Conservation (phyloP, 2,113 vertebrate genomes). For the Aramus guarauna region DNA sequence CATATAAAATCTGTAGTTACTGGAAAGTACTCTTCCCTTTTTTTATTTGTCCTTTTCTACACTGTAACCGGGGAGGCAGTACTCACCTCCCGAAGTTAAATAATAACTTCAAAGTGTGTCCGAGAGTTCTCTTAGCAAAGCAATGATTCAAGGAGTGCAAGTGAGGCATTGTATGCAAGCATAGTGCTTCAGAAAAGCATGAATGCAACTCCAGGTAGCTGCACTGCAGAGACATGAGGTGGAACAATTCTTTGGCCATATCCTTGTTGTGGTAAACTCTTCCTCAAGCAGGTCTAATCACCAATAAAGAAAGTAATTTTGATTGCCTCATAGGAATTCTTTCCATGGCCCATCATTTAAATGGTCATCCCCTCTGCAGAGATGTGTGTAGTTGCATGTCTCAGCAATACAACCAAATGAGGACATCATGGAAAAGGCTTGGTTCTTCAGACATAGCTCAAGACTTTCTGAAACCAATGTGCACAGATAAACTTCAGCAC, state of each 20-base stretch:
- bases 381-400: background rate
- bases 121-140: background rate
- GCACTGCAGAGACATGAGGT: background rate
- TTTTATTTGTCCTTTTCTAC: background rate
- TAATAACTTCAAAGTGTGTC: background rate
- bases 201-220: background rate
- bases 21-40: background rate
- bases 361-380: background rate
- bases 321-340: background rate
- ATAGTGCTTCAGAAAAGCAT: background rate
- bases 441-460: background rate
- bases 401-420: background rate
- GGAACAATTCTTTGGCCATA: background rate
- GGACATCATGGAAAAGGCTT: background rate
- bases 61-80: background rate
- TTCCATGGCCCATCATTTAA: background rate
- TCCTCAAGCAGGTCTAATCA: background rate
- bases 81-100: background rate
- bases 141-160: background rate
- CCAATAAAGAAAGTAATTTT: background rate
- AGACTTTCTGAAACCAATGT: background rate
- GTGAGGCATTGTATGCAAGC: background rate
- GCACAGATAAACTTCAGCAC: background rate
- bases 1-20: background rate
- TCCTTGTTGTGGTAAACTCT: background rate